Conservation (phyloP, 2,888 invertebrate species). For the Apomyelois bistriatella region DNA sequence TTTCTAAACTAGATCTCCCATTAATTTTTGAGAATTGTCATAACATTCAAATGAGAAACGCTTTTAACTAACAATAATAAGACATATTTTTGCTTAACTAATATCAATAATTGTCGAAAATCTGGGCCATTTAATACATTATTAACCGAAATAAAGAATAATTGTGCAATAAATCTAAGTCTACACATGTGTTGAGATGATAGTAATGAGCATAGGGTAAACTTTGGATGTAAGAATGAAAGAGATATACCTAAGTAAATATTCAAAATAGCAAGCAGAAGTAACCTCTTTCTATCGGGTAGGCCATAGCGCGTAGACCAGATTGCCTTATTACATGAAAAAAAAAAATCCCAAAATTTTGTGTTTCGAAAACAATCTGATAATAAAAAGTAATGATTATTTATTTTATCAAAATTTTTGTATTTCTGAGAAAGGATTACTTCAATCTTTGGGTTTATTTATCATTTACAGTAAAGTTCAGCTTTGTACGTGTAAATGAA, state of each 20-base stretch:
- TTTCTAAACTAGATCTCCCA: background rate
- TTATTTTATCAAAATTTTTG: no score
- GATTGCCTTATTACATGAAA: no score
- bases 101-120: conserved; percentile 9
- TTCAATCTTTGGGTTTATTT: no score
- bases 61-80: background rate
- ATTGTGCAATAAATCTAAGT: conserved; percentile 45
- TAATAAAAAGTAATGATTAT: no score
- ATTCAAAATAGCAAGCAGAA: no score
- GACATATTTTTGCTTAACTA: conserved; percentile 21
- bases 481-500: no score
- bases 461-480: no score
- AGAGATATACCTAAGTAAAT: background rate
- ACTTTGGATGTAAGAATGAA: background rate
- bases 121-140: conserved; percentile 13
- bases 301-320: no score
- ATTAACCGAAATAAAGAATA: conserved; percentile 24
- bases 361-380: no score
- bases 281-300: no score
- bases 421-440: no score
- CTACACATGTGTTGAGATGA: conserved; percentile 45
- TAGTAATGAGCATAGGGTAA: conserved; percentile 33
- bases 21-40: background rate
- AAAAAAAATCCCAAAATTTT: no score
- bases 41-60: background rate